A percentile compares a stretch with the other conserved stretches of the same genome.
These are phyloP conservation scores for Lonchura striata DNA, from an alignment of 2,113 vertebrate species.

Conservation along the genomic window DNA sequence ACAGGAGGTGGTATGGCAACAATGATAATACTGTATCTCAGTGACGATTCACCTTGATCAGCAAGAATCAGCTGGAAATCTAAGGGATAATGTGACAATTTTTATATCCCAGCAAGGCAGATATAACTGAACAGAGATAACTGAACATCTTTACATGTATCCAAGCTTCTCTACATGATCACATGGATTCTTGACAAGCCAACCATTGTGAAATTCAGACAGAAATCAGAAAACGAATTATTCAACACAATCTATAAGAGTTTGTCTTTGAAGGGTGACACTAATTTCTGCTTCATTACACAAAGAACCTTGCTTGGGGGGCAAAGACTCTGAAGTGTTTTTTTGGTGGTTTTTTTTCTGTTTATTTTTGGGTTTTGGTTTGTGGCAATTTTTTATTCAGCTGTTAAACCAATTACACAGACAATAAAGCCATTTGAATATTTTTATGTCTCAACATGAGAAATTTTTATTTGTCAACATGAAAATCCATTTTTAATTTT, in stretches of 20 bases:
- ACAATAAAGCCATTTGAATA: not conserved
- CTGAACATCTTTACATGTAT: not conserved
- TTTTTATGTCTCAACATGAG: not conserved
- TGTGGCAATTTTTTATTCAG: not conserved
- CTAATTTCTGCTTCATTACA: not conserved
- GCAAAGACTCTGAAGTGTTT: not conserved
- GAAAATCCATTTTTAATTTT: not conserved
- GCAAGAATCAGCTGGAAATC: not conserved
- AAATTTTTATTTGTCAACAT: not conserved
- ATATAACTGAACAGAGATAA: no score
- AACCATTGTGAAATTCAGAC: conserved; percentile 19
- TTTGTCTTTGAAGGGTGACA: conserved; percentile 3
- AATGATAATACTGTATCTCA: not conserved
- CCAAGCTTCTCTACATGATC: not conserved
- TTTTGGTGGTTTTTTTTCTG: not conserved
- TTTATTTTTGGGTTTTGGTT: not conserved
- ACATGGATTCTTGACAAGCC: conserved; percentile 21
- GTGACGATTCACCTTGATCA: not conserved
- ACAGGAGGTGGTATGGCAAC: not conserved
- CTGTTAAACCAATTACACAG: not conserved
- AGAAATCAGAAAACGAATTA: conserved; percentile 52
- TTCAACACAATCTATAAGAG: conserved; percentile 35
- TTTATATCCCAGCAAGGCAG: not conserved
- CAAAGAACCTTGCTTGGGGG: not conserved
- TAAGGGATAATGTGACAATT: not conserved